These are phyloP conservation scores for Gastrophysa polygoni DNA, from an alignment of 2,888 invertebrate genomes.

Conservation along the genomic window DNA sequence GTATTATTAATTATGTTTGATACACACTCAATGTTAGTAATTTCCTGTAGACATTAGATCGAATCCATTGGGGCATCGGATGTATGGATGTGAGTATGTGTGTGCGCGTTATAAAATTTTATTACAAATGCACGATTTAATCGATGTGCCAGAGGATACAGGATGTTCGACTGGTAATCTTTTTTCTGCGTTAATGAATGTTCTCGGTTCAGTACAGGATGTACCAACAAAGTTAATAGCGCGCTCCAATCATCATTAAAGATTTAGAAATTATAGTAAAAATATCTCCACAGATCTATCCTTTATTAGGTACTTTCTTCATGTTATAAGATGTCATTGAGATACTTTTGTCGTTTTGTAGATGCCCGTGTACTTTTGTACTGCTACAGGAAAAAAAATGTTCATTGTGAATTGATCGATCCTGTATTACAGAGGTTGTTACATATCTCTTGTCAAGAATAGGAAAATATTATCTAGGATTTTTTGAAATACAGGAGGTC, in stretches of 20 bases:
- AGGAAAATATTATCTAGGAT: too few relatives aligned
- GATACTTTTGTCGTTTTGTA: too few relatives aligned
- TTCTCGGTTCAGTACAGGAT: neutral
- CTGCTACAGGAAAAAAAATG: too few relatives aligned
- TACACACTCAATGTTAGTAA: conserved; percentile 2
- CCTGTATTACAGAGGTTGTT: too few relatives aligned
- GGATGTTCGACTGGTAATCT: conserved; percentile 20
- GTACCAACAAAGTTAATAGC: neutral
- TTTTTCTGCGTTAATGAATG: neutral
- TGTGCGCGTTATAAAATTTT: conserved; percentile 19
- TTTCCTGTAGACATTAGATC: conserved; percentile 15
- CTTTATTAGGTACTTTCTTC: too few relatives aligned
- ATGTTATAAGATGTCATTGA: too few relatives aligned
- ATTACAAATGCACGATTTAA: conserved; percentile 25
- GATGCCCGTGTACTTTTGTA: too few relatives aligned
- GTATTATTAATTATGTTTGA: conserved; percentile 10
- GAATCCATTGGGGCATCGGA: conserved; percentile 21
- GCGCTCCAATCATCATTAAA: neutral
- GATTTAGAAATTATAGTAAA: neutral
- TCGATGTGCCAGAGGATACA: conserved; percentile 16
- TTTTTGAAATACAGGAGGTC: too few relatives aligned
- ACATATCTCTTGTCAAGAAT: too few relatives aligned
- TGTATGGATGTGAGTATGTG: neutral
- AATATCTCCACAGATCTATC: too few relatives aligned
- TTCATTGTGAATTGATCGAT: too few relatives aligned